Evolutionary conservation across 2,797 vertebrate genomes (phyloP).

Genomic region (Bradypus variegatus): DNA sequence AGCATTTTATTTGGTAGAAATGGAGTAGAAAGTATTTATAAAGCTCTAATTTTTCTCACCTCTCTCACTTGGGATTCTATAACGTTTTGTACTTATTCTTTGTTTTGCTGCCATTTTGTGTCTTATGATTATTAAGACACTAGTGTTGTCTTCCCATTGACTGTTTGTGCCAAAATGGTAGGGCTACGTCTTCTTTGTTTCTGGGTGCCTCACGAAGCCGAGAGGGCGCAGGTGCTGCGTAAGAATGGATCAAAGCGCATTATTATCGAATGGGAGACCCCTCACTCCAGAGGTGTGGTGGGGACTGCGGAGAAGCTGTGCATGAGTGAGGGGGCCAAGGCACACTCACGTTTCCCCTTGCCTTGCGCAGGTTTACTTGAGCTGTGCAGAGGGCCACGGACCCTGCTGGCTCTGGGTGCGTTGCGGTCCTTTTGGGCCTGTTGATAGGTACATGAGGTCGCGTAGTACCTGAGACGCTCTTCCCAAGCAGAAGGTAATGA

Average conservation of each 20-base stretch:
- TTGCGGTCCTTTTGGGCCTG: not conserved
- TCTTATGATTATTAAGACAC: slow-evolving; percentile 2
- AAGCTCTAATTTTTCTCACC: not conserved
- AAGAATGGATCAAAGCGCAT: not conserved
- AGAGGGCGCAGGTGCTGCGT: not conserved
- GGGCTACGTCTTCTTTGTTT: not conserved
- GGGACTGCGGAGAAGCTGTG: not conserved
- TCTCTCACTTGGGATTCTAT: not conserved
- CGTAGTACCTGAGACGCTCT: not conserved
- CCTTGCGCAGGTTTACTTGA: not conserved
- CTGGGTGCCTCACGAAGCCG: not conserved
- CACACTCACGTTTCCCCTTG: not conserved
- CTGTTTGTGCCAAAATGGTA: not conserved
- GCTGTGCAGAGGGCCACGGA: not conserved
- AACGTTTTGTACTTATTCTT: not conserved
- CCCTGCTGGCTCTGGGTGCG: not conserved
- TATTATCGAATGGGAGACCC: not conserved
- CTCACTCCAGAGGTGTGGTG: not conserved
- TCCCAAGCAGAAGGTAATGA: not conserved
- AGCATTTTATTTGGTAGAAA: not conserved
- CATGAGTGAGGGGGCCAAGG: not conserved
- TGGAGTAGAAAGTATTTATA: not conserved
- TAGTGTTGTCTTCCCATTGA: not conserved
- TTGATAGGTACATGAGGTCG: not conserved
- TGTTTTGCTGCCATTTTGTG: not conserved